phyloP scores from a whole-genome alignment of 53 echinoderm and acorn worm genomes.

The Henricia sp. region DNA sequence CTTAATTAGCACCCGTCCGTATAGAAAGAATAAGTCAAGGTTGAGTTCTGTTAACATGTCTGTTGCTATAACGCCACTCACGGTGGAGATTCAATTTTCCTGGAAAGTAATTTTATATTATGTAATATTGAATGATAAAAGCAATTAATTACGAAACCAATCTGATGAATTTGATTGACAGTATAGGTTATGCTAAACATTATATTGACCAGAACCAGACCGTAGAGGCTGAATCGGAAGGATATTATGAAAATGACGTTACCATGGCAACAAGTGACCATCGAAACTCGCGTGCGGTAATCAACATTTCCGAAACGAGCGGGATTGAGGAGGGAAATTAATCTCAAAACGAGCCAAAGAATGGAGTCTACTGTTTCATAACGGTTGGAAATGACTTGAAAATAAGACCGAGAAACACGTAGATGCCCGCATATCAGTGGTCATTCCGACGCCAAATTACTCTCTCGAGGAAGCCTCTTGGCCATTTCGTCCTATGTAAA shows the following conservation, averaged over 20 bases:
- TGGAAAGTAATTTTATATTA: too few species aligned
- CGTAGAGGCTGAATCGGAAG: not conserved
- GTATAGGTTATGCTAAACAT: not conserved
- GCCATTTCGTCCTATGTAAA: not conserved
- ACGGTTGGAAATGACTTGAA: not conserved
- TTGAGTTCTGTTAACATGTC: too few species aligned
- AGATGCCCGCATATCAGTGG: not conserved
- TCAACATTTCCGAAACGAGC: not conserved
- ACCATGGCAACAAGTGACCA: constrained; percentile 1
- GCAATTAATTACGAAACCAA: too few species aligned
- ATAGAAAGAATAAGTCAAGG: too few species aligned
- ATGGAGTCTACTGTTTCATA: not conserved
- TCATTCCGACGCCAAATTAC: constrained; percentile 1
- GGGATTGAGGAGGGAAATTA: not conserved
- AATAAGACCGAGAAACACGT: not conserved
- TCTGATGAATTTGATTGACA: too few species aligned
- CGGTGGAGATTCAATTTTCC: too few species aligned
- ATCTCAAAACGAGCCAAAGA: not conserved
- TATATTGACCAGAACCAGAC: not conserved
- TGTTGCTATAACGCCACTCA: too few species aligned
- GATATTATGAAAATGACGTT: constrained; percentile 29
- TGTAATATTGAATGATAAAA: too few species aligned
- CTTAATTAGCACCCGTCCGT: too few species aligned
- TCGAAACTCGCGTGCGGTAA: not conserved
- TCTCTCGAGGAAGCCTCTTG: not conserved